Conservation (phyloP, 1,140 invertebrate genomes). For the Drosophila watanabei region DNA sequence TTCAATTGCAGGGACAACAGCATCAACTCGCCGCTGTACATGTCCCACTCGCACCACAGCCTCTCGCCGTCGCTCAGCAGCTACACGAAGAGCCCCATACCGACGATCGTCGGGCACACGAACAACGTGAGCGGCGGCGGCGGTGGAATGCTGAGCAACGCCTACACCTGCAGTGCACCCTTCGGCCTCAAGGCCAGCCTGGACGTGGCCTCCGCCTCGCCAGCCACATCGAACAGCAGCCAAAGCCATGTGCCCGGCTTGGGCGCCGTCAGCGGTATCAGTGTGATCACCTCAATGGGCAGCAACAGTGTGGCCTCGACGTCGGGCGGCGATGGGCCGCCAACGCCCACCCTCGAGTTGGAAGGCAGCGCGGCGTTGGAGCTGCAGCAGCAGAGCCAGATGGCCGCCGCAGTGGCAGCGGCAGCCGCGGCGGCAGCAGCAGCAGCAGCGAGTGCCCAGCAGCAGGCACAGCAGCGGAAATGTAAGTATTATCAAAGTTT, state of each 20-base stretch:
- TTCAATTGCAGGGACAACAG: conserved; percentile 67
- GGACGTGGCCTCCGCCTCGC: conserved; percentile 54
- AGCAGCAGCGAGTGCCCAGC: conserved; percentile 49
- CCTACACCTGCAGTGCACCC: conserved; percentile 76
- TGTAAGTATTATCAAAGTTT: conserved; percentile 68
- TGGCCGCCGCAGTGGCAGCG: conserved; percentile 48
- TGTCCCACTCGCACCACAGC: conserved; percentile 77
- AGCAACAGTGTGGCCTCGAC: conserved; percentile 67
- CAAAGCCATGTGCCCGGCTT: conserved; percentile 56
- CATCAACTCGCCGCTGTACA: conserved; percentile 81
- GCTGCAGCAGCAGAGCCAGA: conserved; percentile 56
- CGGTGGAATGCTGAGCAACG: conserved; percentile 34
- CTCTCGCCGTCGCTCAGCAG: conserved; percentile 75
- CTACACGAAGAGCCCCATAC: conserved; percentile 81
- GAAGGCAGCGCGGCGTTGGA: conserved; percentile 83
- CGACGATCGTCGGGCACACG: conserved; percentile 75
- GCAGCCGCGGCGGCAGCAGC: conserved; percentile 57
- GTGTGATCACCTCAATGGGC: conserved; percentile 79
- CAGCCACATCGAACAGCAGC: conserved; percentile 43
- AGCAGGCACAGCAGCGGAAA: conserved; percentile 84
- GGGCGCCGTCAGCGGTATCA: conserved; percentile 73
- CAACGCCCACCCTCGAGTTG: conserved; percentile 87
- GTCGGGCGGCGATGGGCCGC: conserved; percentile 86
- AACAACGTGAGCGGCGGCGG: conserved; percentile 59
- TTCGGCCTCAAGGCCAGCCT: conserved; percentile 66